phyloP scores from a whole-genome alignment of 2,797 vertebrate species.

The Tiaroga cobitis region DNA sequence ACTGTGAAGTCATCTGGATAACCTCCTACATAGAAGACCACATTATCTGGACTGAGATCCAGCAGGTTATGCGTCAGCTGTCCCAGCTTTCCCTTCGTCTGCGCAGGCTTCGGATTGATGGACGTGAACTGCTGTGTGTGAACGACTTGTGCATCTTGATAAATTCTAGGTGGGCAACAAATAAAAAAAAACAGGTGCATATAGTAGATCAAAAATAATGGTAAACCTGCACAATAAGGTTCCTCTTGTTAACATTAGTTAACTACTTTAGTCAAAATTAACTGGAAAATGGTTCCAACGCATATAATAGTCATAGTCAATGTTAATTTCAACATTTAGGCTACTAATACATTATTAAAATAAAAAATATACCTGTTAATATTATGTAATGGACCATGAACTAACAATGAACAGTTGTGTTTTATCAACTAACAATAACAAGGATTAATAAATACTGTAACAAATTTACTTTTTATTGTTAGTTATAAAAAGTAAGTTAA shows the following conservation, averaged over 20 bases:
- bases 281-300: not conserved
- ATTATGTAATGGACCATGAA: too few relatives aligned
- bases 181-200: not conserved
- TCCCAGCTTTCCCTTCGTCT: fast-evolving
- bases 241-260: not conserved
- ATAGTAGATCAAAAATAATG: not conserved
- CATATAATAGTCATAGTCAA: not conserved
- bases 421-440: too few relatives aligned
- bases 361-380: too few relatives aligned
- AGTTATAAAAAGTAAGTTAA: too few relatives aligned
- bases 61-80: conserved; percentile 69
- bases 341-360: not conserved
- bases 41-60: conserved; percentile 66
- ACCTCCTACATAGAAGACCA: conserved; percentile 83
- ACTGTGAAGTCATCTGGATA: conserved; percentile 78
- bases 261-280: not conserved
- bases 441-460: too few relatives aligned
- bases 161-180: conserved; percentile 70
- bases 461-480: too few relatives aligned
- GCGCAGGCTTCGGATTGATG: fast-evolving
- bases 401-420: too few relatives aligned
- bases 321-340: not conserved
- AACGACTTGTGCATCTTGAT: conserved; percentile 73
- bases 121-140: conserved; percentile 64
- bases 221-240: not conserved